Conservation (phyloP, 2,797 vertebrate species). For the Onychomys torridus region DNA sequence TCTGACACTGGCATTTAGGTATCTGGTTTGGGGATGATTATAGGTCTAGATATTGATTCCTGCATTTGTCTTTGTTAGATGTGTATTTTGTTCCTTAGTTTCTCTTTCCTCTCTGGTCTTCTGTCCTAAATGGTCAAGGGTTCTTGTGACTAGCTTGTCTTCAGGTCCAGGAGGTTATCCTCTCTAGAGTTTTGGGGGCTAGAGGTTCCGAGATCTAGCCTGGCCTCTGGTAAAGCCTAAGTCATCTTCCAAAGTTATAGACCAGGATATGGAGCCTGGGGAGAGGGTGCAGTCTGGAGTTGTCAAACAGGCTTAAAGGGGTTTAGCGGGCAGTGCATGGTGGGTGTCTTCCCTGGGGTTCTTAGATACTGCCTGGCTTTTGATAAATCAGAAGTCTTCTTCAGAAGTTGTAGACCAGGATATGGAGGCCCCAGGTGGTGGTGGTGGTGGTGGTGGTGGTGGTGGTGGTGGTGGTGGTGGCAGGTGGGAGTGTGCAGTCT, state of each 20-base stretch:
- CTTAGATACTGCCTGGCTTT: not conserved
- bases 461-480: too few relatives aligned
- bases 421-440: too few relatives aligned
- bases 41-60: not conserved
- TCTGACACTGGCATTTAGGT: not conserved
- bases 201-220: not conserved
- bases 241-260: not conserved
- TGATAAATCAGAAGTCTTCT: not conserved
- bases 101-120: not conserved
- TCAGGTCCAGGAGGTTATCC: not conserved
- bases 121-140: not conserved
- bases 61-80: not conserved
- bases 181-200: not conserved
- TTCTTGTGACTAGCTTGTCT: not conserved
- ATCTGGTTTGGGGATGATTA: not conserved
- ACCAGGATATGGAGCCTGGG: not conserved
- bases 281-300: not conserved
- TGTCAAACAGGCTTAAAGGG: not conserved
- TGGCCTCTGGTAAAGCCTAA: not conserved
- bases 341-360: not conserved
- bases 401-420: too few relatives aligned
- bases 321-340: not conserved
- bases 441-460: too few relatives aligned
- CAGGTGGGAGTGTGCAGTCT: not conserved
- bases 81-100: not conserved